Conservation (phyloP, 2,888 invertebrate genomes). For the Bimastos eiseni region DNA sequence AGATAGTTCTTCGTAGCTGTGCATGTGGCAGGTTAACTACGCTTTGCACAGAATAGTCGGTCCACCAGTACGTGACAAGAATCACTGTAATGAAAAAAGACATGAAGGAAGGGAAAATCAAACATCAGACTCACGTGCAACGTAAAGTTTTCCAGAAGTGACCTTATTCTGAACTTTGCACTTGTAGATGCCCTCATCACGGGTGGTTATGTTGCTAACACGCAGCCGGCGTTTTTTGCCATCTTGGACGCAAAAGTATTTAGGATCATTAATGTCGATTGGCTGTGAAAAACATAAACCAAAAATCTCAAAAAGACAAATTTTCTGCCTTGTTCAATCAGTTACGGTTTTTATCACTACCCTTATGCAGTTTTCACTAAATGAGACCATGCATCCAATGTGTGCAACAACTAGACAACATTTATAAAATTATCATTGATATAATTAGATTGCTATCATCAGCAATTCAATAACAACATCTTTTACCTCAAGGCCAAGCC, state of each 20-base stretch:
- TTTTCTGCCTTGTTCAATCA: not conserved
- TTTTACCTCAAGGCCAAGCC: not conserved
- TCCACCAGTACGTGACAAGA: not conserved
- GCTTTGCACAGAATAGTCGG: too few species aligned
- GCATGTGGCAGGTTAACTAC: too few species aligned
- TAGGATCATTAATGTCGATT: slow-evolving; percentile 45
- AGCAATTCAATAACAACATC: not conserved
- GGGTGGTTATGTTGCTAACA: slow-evolving; percentile 79
- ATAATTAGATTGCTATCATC: not conserved
- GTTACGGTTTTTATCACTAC: not conserved
- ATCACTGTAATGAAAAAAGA: not conserved
- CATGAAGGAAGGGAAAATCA: not conserved
- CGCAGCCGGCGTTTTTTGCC: slow-evolving; percentile 90
- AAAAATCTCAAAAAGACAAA: not conserved
- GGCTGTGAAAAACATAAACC: slow-evolving; percentile 29
- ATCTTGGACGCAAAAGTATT: slow-evolving; percentile 77
- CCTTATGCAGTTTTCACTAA: not conserved
- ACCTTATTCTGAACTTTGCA: slow-evolving; percentile 88
- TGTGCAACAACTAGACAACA: not conserved
- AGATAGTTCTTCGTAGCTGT: not conserved
- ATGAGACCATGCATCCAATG: not conserved
- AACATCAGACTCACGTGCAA: slow-evolving; percentile 80
- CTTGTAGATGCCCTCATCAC: slow-evolving; percentile 90
- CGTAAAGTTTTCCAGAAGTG: slow-evolving; percentile 89
- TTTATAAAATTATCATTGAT: not conserved